Evolutionary conservation across 2,797 vertebrate species (phyloP), one percentile per base, ranked within the genome.

Genomic region (Poecilia velifera): DNA sequence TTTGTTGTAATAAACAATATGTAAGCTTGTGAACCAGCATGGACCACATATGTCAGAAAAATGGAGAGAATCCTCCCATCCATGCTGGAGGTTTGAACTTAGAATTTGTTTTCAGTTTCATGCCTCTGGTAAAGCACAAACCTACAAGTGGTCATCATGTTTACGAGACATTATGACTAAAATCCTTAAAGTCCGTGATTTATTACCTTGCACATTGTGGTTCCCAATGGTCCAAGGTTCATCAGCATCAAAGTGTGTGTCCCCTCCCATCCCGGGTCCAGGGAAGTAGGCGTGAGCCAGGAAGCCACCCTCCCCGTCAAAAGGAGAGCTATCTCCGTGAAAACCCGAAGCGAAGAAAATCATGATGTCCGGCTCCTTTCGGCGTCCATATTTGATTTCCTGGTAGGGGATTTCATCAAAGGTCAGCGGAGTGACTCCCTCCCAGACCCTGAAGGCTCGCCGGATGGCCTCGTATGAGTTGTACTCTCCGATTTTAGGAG

Each of bases 261-360:
- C 98, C 0, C 98, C 98, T 0, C 98, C 98, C 96, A 99, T 97
- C 3, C 98, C 98, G 0, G 97, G 96, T 31, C 98, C 98, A 0
- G 98, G 98, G 87, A 99, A 99, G 87, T 98, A 99, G 66, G 98
- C 98, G 0, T 99, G 98, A 46, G 98, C 98, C 77, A 99, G 93
- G 84, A 99, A 99, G 14, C 98, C 98, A 31, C 98, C 98, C 0
- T 96, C 91, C 12, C 98, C 98, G 0, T 99, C 98, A 25, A 99
- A 99, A 0, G 98, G 98, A 18, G 98, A 99, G 91, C 98, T 99
- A 96, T 99, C 98, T 0, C 98, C 97, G 0, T 99, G 98, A 91
- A 98, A 98, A 51, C 97, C 97, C 0, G 98, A 98, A 43, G 98
- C 98, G 1, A 99, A 99, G 90, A 98, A 98, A 90, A 99, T 97